Evolutionary conservation across 2,888 invertebrate species (phyloP).

Genomic region (Gerris lacustris): DNA sequence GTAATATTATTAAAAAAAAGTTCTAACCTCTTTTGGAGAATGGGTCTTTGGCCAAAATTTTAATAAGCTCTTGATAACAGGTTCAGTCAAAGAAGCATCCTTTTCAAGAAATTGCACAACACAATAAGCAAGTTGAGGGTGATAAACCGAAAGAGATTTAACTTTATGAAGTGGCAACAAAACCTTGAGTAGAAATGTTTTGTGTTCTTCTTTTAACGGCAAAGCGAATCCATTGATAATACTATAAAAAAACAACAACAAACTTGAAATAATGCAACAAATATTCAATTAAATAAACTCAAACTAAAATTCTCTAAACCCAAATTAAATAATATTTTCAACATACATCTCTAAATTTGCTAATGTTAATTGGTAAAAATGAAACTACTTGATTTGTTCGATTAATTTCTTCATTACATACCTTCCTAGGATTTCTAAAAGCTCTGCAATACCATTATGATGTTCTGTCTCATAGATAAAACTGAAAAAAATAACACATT

Average conservation of each 20-base stretch:
- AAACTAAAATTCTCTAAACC: too few species aligned
- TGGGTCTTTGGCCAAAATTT: slow-evolving; percentile 99
- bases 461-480: slow-evolving; percentile 99
- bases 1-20: too few species aligned
- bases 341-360: too few species aligned
- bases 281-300: slow-evolving; percentile 17
- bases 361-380: too few species aligned
- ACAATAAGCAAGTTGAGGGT: slow-evolving; percentile 95
- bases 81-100: slow-evolving; percentile 88
- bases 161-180: slow-evolving; percentile 93
- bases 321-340: too few species aligned
- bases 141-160: slow-evolving; percentile 89
- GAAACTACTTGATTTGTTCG: too few species aligned
- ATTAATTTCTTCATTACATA: slow-evolving; percentile 33
- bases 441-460: slow-evolving; percentile 93
- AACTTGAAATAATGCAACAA: slow-evolving; percentile 2
- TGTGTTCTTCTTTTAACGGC: slow-evolving; percentile 96
- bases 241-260: slow-evolving; percentile 41
- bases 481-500: slow-evolving; percentile 24
- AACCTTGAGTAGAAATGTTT: slow-evolving; percentile 88
- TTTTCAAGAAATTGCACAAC: slow-evolving; percentile 98
- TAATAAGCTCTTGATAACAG: slow-evolving; percentile 82
- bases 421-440: slow-evolving; percentile 90
- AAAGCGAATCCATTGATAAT: slow-evolving; percentile 98
- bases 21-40: slow-evolving; percentile 80